Percentiles rank a stretch among this genome's conserved stretches.
These are phyloP conservation scores for Oncopodura yosiiana DNA, from an alignment of 1,140 invertebrate species.

Conservation along the genomic window DNA sequence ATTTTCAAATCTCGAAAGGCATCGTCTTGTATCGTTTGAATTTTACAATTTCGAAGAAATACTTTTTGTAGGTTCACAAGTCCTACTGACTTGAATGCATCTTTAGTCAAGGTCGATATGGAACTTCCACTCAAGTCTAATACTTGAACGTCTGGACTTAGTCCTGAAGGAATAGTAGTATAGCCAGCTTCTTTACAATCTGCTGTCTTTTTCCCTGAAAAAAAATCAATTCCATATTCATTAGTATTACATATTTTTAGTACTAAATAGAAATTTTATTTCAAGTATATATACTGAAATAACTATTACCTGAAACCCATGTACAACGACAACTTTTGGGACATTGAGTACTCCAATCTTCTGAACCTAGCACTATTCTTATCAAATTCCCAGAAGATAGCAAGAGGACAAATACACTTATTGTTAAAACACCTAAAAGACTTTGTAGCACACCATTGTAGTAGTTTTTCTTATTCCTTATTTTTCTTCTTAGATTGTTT, in stretches of 20 bases:
- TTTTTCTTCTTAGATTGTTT: too few species aligned
- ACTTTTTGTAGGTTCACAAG: conserved; percentile 74
- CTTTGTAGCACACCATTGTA: too few species aligned
- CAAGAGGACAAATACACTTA: too few species aligned
- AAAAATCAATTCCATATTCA: too few species aligned
- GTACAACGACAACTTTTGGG: conserved; percentile 71
- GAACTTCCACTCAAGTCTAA: conserved; percentile 70
- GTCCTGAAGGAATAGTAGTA: conserved; percentile 57
- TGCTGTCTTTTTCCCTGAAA: conserved; percentile 76
- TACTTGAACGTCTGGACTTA: conserved; percentile 75
- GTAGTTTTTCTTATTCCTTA: too few species aligned
- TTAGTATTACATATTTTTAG: too few species aligned
- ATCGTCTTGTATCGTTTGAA: conserved; percentile 63
- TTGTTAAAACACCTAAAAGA: too few species aligned
- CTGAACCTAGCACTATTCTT: too few species aligned
- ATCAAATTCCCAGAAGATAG: too few species aligned
- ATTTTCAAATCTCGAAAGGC: conserved; percentile 78
- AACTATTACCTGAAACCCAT: too few species aligned
- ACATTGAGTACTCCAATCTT: conserved; percentile 54
- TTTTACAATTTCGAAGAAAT: conserved; percentile 60
- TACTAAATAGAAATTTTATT: too few species aligned
- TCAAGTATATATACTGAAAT: too few species aligned
- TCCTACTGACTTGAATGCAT: conserved; percentile 66
- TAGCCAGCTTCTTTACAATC: conserved; percentile 65
- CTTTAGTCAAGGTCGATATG: conserved; percentile 61